These are phyloP conservation scores for Macroramphosus scolopax DNA, from an alignment of 2,797 vertebrate genomes.

Conservation along the genomic window DNA sequence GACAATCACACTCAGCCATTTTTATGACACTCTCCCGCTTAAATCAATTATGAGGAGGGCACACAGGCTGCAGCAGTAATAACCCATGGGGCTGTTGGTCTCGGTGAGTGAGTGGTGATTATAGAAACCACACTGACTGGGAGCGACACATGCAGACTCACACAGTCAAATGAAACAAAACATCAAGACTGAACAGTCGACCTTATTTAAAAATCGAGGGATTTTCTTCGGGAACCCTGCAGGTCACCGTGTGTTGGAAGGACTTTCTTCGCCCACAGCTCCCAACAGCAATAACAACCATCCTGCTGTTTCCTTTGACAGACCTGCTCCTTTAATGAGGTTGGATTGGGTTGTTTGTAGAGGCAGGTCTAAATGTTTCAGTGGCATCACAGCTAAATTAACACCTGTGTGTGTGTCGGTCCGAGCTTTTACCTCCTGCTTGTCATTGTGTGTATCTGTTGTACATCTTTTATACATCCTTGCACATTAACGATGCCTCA, in stretches of 20 bases:
- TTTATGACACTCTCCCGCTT: slow-evolving; percentile 57
- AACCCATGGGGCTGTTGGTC: slow-evolving; percentile 40
- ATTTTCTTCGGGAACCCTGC: too few relatives aligned
- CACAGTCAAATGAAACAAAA: slow-evolving; percentile 34
- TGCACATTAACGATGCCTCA: too few relatives aligned
- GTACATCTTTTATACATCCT: slow-evolving; percentile 23
- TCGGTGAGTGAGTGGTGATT: slow-evolving; percentile 51
- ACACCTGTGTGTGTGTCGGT: slow-evolving; percentile 31
- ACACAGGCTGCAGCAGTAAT: slow-evolving; percentile 49
- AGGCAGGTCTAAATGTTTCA: slow-evolving; percentile 36
- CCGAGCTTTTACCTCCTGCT: slow-evolving; percentile 14
- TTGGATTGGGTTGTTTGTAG: slow-evolving; percentile 27
- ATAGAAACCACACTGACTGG: slow-evolving; percentile 35
- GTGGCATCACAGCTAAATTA: slow-evolving; percentile 39
- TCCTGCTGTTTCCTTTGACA: slow-evolving; percentile 27
- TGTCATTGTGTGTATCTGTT: slow-evolving; percentile 26
- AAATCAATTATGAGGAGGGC: slow-evolving; percentile 63
- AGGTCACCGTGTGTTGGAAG: slow-evolving; percentile 20
- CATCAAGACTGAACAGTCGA: slow-evolving; percentile 29
- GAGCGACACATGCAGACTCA: slow-evolving; percentile 31
- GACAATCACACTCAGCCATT: slow-evolving; percentile 40
- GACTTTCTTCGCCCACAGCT: slow-evolving; percentile 21
- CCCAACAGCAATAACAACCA: slow-evolving; percentile 12
- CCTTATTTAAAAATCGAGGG: slow-evolving; percentile 21
- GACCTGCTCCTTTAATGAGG: slow-evolving; percentile 34